Conservation (phyloP, 2,888 invertebrate genomes). For the Belgica antarctica region DNA sequence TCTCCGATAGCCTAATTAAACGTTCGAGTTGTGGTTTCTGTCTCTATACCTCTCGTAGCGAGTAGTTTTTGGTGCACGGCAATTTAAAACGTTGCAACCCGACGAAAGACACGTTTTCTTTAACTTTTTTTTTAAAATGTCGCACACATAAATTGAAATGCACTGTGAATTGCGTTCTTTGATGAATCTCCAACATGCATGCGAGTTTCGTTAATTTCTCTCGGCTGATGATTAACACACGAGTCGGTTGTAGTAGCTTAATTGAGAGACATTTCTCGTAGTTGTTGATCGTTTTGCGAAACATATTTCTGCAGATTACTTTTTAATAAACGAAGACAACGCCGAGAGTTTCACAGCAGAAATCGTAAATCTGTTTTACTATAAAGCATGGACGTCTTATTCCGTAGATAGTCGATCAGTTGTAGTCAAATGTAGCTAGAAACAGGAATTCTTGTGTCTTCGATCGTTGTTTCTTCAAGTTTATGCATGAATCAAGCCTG, state of each 20-base stretch:
- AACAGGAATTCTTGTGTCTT: too few species aligned
- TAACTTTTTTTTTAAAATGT: constrained; percentile 15
- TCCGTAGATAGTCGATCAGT: too few species aligned
- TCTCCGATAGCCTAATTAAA: too few species aligned
- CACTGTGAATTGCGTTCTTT: constrained; percentile 21
- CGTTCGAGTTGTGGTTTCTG: too few species aligned
- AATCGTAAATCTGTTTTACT: too few species aligned
- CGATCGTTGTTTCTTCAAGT: too few species aligned
- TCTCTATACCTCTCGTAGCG: too few species aligned
- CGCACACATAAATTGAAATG: background rate
- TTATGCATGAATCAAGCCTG: too few species aligned
- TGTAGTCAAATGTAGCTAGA: too few species aligned
- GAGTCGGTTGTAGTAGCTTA: background rate
- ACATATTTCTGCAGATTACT: background rate
- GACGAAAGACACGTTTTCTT: too few species aligned
- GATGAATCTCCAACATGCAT: constrained; percentile 27
- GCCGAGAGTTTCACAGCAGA: background rate
- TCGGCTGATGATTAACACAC: background rate
- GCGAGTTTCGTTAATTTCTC: background rate
- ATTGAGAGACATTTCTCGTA: background rate
- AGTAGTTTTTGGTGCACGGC: background rate
- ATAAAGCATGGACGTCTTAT: too few species aligned
- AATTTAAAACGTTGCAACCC: constrained; percentile 4
- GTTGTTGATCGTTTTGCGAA: background rate
- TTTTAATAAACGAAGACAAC: background rate